phyloP scores from a whole-genome alignment of 2,113 vertebrate genomes.

The Acanthisitta chloris region DNA sequence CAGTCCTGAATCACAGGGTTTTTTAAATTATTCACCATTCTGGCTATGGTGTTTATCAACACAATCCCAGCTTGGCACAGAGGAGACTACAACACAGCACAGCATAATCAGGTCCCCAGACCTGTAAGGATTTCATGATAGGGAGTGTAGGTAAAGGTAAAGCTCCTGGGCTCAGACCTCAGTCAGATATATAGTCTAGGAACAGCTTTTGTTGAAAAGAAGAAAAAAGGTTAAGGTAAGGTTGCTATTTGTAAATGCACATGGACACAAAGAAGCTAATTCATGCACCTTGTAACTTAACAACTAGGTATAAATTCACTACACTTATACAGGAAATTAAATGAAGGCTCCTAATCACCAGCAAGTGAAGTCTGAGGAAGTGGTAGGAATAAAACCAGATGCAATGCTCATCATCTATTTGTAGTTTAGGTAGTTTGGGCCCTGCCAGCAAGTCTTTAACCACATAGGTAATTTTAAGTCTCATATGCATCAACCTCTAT shows the following conservation, averaged over 20 bases:
- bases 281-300: background rate
- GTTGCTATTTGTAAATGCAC: background rate
- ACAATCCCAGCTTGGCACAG: background rate
- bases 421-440: background rate
- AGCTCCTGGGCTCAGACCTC: background rate
- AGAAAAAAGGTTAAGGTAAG: background rate
- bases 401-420: background rate
- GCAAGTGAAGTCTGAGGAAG: background rate
- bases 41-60: background rate
- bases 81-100: background rate
- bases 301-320: background rate
- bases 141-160: background rate
- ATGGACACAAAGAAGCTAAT: background rate
- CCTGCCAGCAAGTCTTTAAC: background rate
- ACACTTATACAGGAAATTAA: background rate
- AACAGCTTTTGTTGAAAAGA: background rate
- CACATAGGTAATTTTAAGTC: background rate
- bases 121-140: background rate
- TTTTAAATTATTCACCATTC: background rate
- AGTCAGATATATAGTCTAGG: background rate
- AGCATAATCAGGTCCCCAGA: background rate
- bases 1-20: background rate
- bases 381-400: background rate
- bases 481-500: background rate
- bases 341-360: background rate